Evolutionary conservation across 2,888 invertebrate species (phyloP).

Genomic region (Cosmia trapezina): DNA sequence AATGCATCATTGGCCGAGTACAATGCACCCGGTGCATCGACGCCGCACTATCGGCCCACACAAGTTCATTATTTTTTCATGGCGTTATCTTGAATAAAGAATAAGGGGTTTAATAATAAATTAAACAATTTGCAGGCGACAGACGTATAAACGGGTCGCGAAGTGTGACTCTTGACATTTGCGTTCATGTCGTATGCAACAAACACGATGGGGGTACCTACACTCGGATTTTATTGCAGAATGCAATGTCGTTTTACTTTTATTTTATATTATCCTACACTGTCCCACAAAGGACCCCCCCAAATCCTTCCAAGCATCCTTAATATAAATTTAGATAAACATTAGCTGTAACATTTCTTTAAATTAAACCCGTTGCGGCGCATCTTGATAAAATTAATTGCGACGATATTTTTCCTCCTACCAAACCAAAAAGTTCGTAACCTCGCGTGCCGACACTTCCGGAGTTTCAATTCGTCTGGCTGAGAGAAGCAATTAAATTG

Average conservation of each 20-base stretch:
- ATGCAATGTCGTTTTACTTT: conserved; percentile 32
- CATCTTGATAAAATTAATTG: conserved; percentile 57
- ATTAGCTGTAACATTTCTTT: conserved; percentile 37
- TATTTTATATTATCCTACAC: neutral
- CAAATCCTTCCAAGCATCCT: too few relatives aligned
- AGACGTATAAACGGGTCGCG: conserved; percentile 48
- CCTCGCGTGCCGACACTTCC: conserved; percentile 62
- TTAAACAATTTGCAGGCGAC: conserved; percentile 64
- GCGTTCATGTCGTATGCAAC: conserved; percentile 50
- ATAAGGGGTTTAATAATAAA: conserved; percentile 71
- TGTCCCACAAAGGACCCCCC: too few relatives aligned
- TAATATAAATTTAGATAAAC: conserved; percentile 28
- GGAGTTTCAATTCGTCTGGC: conserved; percentile 50
- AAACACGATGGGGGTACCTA: conserved; percentile 34
- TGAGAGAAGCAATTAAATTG: conserved; percentile 51
- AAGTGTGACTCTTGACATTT: conserved; percentile 58
- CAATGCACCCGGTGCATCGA: conserved; percentile 84
- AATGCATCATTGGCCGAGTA: conserved; percentile 85
- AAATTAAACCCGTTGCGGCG: conserved; percentile 35
- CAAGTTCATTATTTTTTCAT: conserved; percentile 81
- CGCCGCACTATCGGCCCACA: conserved; percentile 84
- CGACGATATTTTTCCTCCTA: conserved; percentile 50
- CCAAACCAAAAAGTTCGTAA: conserved; percentile 57
- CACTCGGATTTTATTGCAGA: conserved; percentile 58
- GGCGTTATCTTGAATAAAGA: conserved; percentile 78